These are phyloP conservation scores for Nemotelus nigrinus DNA, from an alignment of 2,888 invertebrate genomes.

Conservation along the genomic window DNA sequence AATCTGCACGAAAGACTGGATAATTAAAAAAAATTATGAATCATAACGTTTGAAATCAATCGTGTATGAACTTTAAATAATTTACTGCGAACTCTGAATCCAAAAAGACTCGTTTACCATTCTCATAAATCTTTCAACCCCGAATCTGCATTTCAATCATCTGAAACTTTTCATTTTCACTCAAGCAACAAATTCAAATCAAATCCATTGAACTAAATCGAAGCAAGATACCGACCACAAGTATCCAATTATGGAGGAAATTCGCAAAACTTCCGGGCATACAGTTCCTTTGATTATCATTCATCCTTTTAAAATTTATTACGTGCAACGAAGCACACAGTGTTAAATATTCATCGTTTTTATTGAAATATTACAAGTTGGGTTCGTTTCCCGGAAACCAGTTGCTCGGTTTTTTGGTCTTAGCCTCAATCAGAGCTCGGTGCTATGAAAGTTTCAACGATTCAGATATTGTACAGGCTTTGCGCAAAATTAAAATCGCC, in stretches of 20 bases:
- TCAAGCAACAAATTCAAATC: too few species aligned
- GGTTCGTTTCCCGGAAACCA: not conserved
- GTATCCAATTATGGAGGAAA: not conserved
- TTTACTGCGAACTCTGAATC: too few species aligned
- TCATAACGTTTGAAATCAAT: too few species aligned
- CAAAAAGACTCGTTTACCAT: too few species aligned
- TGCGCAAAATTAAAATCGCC: not conserved
- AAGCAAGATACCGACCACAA: too few species aligned
- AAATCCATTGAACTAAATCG: too few species aligned
- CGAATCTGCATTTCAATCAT: too few species aligned
- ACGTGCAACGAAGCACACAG: conserved; percentile 1
- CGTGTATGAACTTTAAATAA: too few species aligned
- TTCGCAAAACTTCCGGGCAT: not conserved
- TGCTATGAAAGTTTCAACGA: not conserved
- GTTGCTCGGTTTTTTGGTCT: not conserved
- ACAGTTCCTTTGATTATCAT: not conserved
- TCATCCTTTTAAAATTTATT: conserved; percentile 9
- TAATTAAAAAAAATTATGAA: too few species aligned
- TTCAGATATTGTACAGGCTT: not conserved
- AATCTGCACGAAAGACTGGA: too few species aligned
- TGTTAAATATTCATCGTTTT: conserved; percentile 4
- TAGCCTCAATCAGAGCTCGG: not conserved
- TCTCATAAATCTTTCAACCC: too few species aligned
- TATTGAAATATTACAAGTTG: conserved; percentile 22
- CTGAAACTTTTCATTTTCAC: too few species aligned